Base-by-base conservation (phyloP, 2,888 invertebrate genomes). In the Gymnosoma rotundatum region DNA sequence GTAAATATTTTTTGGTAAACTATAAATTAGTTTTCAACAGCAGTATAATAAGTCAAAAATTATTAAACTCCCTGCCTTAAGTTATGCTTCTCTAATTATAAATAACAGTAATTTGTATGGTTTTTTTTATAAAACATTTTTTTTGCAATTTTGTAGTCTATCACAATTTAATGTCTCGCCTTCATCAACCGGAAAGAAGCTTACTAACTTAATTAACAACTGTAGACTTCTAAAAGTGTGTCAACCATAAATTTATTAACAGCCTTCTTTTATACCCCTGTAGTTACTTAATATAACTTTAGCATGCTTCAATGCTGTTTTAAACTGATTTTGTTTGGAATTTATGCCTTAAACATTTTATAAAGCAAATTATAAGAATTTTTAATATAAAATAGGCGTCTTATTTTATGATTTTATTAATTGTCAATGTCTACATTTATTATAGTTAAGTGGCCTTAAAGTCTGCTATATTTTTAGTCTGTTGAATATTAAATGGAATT, bases 241-340 rank as follows among this genome's bases (percentile, higher is more conserved):
- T 54, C 60, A 54, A 10, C 20, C 58, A n/a, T 10, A 52, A 48
- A 54, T 42, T 18, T 1, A 18, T 52, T 36, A 20, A 42, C 42
- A 42, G 42, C 42, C 42, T 42, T 8, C 42, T 42, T 42, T 4
- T 66, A 12, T 50, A 52, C 12, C 64, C 60, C 56, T 60, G 76
- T 64, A 48, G 32, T 18, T 67, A 60, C 64, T 76, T 85, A 72
- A 80, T 72, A 76, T 75, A 61, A 66, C 38, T 18, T 16, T 75
- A 58, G 78, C 81, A 64, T 74, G 81, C 21, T 70, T 64, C 70
- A 82, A 70, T 58, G 70, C 50, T 58, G 60, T 75, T 69, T 74
- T 52, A 38, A 8, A 66, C 5, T 45, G 52, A 54, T 18, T 66
- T 76, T 42, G 6, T 32, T 36, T 54, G 21, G 16, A 70, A 52